Base-by-base conservation (phyloP, 2,113 vertebrate genomes). In the Colistium nudipinnis region DNA sequence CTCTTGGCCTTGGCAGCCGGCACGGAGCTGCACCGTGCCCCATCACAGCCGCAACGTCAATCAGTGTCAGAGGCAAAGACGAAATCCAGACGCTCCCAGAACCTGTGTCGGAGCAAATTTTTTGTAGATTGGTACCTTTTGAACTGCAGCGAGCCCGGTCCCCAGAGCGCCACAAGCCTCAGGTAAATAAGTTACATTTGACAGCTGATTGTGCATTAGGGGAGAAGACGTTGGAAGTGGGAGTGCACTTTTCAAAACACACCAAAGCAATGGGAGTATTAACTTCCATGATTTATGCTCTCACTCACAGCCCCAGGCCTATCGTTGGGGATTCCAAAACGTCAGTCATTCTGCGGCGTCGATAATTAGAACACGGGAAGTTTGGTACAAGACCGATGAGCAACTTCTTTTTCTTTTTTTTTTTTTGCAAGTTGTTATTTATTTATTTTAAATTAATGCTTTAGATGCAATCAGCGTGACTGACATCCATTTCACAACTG, bases 71-170 rank as follows among this genome's bases (percentile, higher is more conserved):
- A 0, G 52, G n/a, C 60, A 80, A 67, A 82, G 86, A 88, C 59
- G 85, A 89, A 90, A 85, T 83, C 85, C 90, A 90, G 88, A 89
- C 78, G 16, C 65, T 56, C 57, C n/a, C 36, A 13, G 84, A 83
- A 70, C 51, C 63, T n/a, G 66, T 54, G 57, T 76, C 14, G 30
- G 59, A 70, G 56, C 24, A 73, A 49, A 66, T n/a, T 78, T 77
- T 77, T 55, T 71, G 68, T 41, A 55, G 43, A 70, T 76, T 77
- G 76, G 82, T 72, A 71, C 82, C 57, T 79, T 89, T 83, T 88
- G 86, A 87, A 77, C 77, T 71, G 13, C 66, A 48, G 41, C 30
- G 28, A 54, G 19, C 70, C 77, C 64, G 31, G 72, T 83, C 83
- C 81, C 82, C 70, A 59, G 72, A 76, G 84, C 52, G 80, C 72